Evolutionary conservation across 2,797 vertebrate genomes (phyloP), one percentile per base, ranked within the genome.

Genomic region (Alectoris magna): DNA sequence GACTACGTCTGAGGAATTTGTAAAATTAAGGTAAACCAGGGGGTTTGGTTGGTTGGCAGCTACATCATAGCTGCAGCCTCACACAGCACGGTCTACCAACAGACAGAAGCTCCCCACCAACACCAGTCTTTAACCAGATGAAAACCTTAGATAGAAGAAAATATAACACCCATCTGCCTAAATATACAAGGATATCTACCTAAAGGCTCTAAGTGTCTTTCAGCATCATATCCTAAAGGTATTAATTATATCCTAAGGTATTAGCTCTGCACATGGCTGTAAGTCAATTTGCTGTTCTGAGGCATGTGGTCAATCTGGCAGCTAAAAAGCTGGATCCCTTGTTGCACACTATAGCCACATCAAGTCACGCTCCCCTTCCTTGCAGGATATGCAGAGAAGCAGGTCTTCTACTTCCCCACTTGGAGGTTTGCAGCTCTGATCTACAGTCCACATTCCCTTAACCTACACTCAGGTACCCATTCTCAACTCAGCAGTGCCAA

Each of bases 41-140:
- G 44, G 2, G 3, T 55, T 51, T 64, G 1, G 0, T 19, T 56
- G 48, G 75, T 19, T 56, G 48, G 75, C 43, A 55, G 26, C 17
- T 19, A 7, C 31, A 24, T 6, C 5, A 58, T 43, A 38, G 19
- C 19, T 0, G 0, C 48, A 77, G 67, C 13, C 43, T 62, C 48
- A 46, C 1, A 3, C 17, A 77, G 70, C 49, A 72, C 71, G 69
- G 43, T 34, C 18, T 1, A 0, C 6, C 10, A 69, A 39, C 16
- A 43, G 46, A 12, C 90, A 53, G 26, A 81, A 49, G 19, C 27
- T 78, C 67, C 39, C 18, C 36, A 48, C 29, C 36, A 46, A 5
- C 14, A 12, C 5, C 14, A 15, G 41, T 36, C 83, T 67, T 72
- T 34, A 18, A 49, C 51, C 73, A 53, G 14, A 36, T 21, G 78